Evolutionary conservation across 2,888 invertebrate genomes (phyloP), one percentile per base, ranked within the genome.

Genomic region (Leptura quadrifasciata): DNA sequence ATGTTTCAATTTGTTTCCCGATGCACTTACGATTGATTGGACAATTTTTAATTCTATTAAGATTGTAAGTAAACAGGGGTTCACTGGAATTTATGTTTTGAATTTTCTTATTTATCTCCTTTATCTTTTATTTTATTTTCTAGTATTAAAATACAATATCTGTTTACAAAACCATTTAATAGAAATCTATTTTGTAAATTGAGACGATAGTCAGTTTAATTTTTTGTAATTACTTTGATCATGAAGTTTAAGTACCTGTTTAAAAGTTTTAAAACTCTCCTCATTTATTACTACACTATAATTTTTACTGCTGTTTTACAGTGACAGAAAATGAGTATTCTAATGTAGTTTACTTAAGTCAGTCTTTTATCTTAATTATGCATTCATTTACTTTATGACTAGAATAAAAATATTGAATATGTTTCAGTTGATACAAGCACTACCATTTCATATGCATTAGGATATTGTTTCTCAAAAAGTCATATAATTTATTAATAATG

Each of bases 261-360:
- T 27, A 27, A 60, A 12, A 15, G 47, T 47, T 47, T 47, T 47
- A 47, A 47, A 5, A 47, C 15, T 15, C n/a, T n/a, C 12, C n/a
- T 47, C 47, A n/a, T 47, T 31, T 6, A 31, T 31, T 47, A 47
- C 47, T n/a, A 47, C n/a, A n/a, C 2, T 47, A 15, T 47, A 47
- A 47, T 47, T 47, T 47, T 47, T n/a, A 47, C 47, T 47, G 47
- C 47, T n/a, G 3, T 47, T 47, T 47, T n/a, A n/a, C 47, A 47
- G 17, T n/a, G n/a, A 47, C 47, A 47, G 47, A n/a, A 47, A 47
- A 47, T 47, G 47, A 47, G 47, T n/a, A 47, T 47, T 47, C n/a
- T n/a, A 47, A 47, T 47, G 47, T n/a, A 47, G n/a, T 47, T 47
- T 47, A 47, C 47, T 47, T 47, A 47, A 47, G n/a, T n/a, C 47